Evolutionary conservation across 2,113 vertebrate species (phyloP), one percentile per base, ranked within the genome.

Genomic region (Apodemus sylvaticus): DNA sequence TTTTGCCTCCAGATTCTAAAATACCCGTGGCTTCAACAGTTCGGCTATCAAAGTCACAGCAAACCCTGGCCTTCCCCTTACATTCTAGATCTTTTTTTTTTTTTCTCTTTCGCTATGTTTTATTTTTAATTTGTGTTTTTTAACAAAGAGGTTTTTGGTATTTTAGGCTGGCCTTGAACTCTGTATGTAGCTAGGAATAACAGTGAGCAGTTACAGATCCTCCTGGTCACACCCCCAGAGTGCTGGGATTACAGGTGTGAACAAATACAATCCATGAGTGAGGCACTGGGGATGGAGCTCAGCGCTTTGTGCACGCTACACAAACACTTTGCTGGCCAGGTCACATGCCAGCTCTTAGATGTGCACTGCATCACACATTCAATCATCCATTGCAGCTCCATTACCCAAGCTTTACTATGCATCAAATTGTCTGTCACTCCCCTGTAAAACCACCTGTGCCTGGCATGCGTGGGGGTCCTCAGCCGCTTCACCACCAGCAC

Each of bases 21-120:
- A 26, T 58, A 58, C 3, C 62, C 10, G 14, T 36, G 22, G 19
- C 26, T 66, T 97, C 39, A 73, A 29, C 73, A 64, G 19, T 90
- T 48, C 87, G 39, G 53, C 48, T 73, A 42, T 48, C 19, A 81
- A 45, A 79, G 55, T 90, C 62, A 97, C 45, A 85, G 34, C 7
- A 42, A 96, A 77, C n/a, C 48, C 45, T 68, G 20, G n/a, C 36
- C 68, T 81, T 92, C n/a, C 62, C 86, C 78, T 78, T 90, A 53
- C 86, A 39, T 77, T 95, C 39, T 74, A 68, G 74, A 77, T 96
- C 55, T 60, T 39, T 12, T 31, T 34, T 68, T 36, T 7, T 36
- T 36, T 36, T 34, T 16, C 9, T 22, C 60, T 70, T 71, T 53
- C 62, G 51, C 3, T n/a, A 86, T 24, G 10, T 53, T 86, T 70